These are phyloP conservation scores for Caenorhabditis uteleia DNA, from an alignment of 2,888 invertebrate species.

Conservation along the genomic window DNA sequence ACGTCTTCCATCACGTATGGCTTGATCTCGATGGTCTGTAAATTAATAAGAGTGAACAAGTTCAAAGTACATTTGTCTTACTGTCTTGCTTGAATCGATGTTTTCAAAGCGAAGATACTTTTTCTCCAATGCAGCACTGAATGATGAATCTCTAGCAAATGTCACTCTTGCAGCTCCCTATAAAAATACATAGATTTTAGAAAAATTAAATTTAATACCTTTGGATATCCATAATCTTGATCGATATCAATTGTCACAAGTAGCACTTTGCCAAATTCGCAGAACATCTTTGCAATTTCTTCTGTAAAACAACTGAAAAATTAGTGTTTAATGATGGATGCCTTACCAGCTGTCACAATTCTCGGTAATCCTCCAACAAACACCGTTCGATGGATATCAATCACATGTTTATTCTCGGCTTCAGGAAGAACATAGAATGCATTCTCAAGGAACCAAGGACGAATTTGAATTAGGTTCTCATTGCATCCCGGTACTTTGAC, in stretches of 20 bases:
- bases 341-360: constrained; percentile 34
- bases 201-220: no score
- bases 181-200: neutral
- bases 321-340: neutral
- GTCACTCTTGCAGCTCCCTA: constrained; percentile 34
- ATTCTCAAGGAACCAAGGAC: constrained; percentile 35
- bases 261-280: constrained; percentile 26
- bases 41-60: neutral
- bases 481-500: constrained; percentile 14
- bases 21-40: constrained; percentile 34
- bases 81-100: constrained; percentile 38
- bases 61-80: neutral
- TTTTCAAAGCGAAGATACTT: constrained; percentile 23
- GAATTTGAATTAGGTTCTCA: constrained; percentile 29
- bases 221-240: constrained; percentile 41
- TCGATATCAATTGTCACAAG: constrained; percentile 39
- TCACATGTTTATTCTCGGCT: constrained; percentile 1
- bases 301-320: no score
- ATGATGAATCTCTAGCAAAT: constrained; percentile 21
- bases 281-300: constrained; percentile 22
- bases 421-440: constrained; percentile 15
- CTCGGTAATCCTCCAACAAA: constrained; percentile 42
- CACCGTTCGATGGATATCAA: constrained; percentile 36
- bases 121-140: constrained; percentile 16
- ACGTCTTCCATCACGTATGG: constrained; percentile 41